phyloP scores from a whole-genome alignment of 2,113 vertebrate genomes.

The Colaptes auratus region DNA sequence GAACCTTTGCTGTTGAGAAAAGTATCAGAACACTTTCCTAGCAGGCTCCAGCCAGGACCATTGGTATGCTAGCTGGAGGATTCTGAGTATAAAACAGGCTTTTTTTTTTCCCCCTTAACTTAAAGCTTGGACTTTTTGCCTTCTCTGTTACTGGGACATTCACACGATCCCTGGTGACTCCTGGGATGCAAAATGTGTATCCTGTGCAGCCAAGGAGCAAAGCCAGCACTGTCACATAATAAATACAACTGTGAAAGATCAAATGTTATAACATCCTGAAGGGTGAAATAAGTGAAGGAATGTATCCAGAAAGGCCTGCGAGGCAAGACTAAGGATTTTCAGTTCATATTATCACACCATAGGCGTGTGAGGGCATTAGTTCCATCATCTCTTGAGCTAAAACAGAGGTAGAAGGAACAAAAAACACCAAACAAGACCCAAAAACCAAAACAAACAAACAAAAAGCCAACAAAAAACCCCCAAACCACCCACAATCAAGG shows the following conservation, averaged over 20 bases:
- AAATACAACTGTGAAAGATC: slow-evolving; percentile 52
- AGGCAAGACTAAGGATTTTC: slow-evolving; percentile 2
- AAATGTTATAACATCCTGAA: slow-evolving; percentile 36
- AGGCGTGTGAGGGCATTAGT: neutral
- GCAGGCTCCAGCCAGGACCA: neutral
- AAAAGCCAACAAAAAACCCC: too few relatives aligned
- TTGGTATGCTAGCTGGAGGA: neutral
- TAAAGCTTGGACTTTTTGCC: neutral
- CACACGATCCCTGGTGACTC: slow-evolving; percentile 47
- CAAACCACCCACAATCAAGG: too few relatives aligned
- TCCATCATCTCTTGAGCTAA: neutral
- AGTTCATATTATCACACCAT: neutral
- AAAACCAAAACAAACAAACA: too few relatives aligned
- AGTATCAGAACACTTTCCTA: neutral
- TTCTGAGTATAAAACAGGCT: neutral
- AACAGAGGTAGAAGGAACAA: neutral
- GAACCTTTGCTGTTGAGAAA: neutral
- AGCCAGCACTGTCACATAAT: slow-evolving; percentile 45
- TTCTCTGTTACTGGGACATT: slow-evolving; percentile 21
- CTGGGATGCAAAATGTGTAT: slow-evolving; percentile 38
- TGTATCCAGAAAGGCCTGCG: neutral
- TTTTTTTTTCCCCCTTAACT: neutral
- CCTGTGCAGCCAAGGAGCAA: slow-evolving; percentile 30
- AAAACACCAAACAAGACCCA: too few relatives aligned
- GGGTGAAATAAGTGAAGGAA: neutral